Percentiles rank a stretch among this genome's conserved stretches.
phyloP scores from a whole-genome alignment of 2,797 vertebrate species.

The Masticophis lateralis region DNA sequence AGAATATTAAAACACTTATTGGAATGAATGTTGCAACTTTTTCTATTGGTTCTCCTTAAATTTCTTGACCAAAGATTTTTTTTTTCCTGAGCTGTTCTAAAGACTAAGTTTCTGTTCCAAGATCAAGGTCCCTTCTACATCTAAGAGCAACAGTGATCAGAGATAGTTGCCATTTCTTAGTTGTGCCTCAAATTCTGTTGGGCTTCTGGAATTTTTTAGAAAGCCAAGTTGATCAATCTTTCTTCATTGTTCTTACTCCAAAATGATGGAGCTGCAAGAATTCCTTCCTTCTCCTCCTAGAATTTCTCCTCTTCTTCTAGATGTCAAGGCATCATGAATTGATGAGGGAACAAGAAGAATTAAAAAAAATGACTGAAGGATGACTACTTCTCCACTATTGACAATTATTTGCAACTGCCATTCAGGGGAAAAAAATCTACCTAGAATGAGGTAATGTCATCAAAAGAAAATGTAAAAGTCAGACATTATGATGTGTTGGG shows the following conservation, averaged over 20 bases:
- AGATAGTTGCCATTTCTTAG: neutral
- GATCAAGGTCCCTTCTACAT: neutral
- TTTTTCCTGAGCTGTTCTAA: neutral
- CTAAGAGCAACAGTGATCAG: neutral
- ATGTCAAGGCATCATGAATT: neutral
- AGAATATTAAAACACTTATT: neutral
- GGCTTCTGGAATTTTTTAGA: neutral
- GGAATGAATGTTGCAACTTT: neutral
- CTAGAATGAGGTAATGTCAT: neutral
- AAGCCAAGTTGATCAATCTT: neutral
- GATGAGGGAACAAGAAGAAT: neutral
- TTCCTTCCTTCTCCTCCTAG: neutral
- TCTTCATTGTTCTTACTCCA: neutral
- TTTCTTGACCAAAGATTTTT: neutral
- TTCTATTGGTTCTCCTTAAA: neutral
- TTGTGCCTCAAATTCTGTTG: neutral
- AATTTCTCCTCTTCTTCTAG: neutral
- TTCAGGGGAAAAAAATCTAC: neutral
- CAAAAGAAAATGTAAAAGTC: neutral
- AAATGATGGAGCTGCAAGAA: neutral
- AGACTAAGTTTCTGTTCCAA: neutral
- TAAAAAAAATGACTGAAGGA: neutral
- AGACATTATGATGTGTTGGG: neutral
- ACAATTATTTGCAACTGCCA: neutral
- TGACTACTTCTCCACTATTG: neutral